A percentile compares a stretch with the other conserved stretches of the same genome.
These are phyloP conservation scores for Oncopodura yosiiana DNA, from an alignment of 1,140 invertebrate genomes.

Conservation along the genomic window DNA sequence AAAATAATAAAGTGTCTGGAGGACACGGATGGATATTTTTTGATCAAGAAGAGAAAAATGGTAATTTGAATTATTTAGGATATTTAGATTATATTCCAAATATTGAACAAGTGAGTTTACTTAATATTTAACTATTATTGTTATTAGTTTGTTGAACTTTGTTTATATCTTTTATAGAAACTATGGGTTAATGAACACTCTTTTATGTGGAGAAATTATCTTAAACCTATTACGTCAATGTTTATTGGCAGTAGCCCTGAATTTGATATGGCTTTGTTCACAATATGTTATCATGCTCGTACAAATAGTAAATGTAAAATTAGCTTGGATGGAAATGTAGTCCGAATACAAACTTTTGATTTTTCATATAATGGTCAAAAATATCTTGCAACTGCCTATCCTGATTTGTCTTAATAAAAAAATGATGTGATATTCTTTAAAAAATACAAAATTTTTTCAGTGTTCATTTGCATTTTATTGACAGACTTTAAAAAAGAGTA, in stretches of 20 bases:
- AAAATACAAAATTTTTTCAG: too few species aligned
- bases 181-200: constrained; percentile 62
- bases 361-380: constrained; percentile 11
- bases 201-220: constrained; percentile 58
- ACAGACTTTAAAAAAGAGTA: too few species aligned
- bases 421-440: too few species aligned
- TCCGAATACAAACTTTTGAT: constrained; percentile 22
- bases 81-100: constrained; percentile 1
- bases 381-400: constrained; percentile 14
- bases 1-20: constrained; percentile 39
- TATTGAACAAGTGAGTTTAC: not conserved
- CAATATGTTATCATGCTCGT: constrained; percentile 65
- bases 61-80: constrained; percentile 17
- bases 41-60: constrained; percentile 38
- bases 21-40: constrained; percentile 44
- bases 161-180: constrained; percentile 52
- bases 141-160: constrained; percentile 1
- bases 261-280: constrained; percentile 81
- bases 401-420: too few species aligned
- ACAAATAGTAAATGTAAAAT: constrained; percentile 60
- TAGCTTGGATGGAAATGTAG: constrained; percentile 51
- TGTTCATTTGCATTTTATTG: too few species aligned
- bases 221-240: constrained; percentile 67
- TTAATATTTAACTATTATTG: not conserved
- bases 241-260: constrained; percentile 87